phyloP scores from a whole-genome alignment of 2,888 invertebrate genomes.

The Dusona sp. region DNA sequence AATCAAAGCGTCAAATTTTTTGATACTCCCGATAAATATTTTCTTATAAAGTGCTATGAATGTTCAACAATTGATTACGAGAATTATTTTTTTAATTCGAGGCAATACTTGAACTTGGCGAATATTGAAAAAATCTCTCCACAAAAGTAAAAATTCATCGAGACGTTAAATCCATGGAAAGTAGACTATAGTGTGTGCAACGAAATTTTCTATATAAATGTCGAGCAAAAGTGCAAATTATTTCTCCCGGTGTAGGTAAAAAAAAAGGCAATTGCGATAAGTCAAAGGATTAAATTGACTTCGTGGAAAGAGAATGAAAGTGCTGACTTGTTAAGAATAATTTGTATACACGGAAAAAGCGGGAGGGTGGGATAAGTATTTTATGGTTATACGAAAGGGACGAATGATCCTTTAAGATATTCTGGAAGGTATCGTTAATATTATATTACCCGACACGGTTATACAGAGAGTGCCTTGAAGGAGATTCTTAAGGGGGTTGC shows the following conservation, averaged over 20 bases:
- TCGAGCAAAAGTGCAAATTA: not conserved
- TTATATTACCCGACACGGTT: constrained; percentile 57
- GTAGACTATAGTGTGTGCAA: not conserved
- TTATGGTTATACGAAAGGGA: constrained; percentile 46
- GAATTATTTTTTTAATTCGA: not conserved
- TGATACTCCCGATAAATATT: not conserved
- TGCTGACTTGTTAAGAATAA: constrained; percentile 37
- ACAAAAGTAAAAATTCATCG: not conserved
- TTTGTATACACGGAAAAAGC: constrained; percentile 1
- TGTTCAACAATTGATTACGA: not conserved
- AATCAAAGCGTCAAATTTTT: not conserved
- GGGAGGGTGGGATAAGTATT: constrained; percentile 25
- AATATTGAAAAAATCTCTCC: not conserved
- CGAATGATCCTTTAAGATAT: constrained; percentile 58
- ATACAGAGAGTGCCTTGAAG: constrained; percentile 45
- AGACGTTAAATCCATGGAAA: not conserved
- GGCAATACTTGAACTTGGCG: not conserved
- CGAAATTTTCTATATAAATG: not conserved
- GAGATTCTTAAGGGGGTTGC: constrained; percentile 61
- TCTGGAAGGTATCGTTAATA: constrained; percentile 62
- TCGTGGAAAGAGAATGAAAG: constrained; percentile 13
- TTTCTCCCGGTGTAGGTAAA: not conserved
- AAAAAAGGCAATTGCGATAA: constrained; percentile 18
- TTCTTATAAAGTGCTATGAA: not conserved
- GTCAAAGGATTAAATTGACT: constrained; percentile 34